These are phyloP conservation scores for Sinopyrophorus schimmeli DNA, from an alignment of 2,888 invertebrate genomes.

Conservation along the genomic window DNA sequence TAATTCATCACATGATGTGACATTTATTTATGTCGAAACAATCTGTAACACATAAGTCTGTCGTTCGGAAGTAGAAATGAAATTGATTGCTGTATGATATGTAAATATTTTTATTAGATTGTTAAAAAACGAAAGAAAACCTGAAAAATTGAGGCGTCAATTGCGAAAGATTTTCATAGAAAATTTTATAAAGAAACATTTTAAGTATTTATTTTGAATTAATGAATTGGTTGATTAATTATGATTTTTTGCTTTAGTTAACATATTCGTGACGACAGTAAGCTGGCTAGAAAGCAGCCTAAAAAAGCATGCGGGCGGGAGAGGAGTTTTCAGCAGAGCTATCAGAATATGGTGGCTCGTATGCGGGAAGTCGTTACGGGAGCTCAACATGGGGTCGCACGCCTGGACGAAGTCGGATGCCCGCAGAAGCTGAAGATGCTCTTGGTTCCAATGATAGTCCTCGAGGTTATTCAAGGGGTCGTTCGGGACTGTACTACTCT, in stretches of 20 bases:
- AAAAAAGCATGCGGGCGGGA: constrained; percentile 51
- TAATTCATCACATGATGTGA: too few relatives aligned
- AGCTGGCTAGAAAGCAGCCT: constrained; percentile 45
- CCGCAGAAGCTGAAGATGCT: constrained; percentile 63
- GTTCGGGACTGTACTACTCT: constrained; percentile 79
- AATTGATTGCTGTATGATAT: too few relatives aligned
- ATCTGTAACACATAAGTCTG: too few relatives aligned
- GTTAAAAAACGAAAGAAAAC: too few relatives aligned
- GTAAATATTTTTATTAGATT: too few relatives aligned
- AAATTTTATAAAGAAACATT: too few relatives aligned
- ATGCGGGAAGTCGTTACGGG: constrained; percentile 42
- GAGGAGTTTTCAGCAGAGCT: constrained; percentile 56
- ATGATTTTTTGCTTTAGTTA: constrained; percentile 41
- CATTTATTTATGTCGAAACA: too few relatives aligned
- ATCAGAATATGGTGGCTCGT: constrained; percentile 54
- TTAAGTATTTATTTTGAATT: too few relatives aligned
- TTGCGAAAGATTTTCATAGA: too few relatives aligned
- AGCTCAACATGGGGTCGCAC: constrained; percentile 29
- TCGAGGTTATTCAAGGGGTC: constrained; percentile 56
- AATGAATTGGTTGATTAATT: too few relatives aligned
- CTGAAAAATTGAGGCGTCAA: too few relatives aligned
- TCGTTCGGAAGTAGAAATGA: too few relatives aligned
- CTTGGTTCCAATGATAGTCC: constrained; percentile 59
- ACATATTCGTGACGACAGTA: constrained; percentile 52
- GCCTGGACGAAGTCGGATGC: constrained; percentile 49